phyloP scores from a whole-genome alignment of 2,113 vertebrate species.

The Neogale vison region DNA sequence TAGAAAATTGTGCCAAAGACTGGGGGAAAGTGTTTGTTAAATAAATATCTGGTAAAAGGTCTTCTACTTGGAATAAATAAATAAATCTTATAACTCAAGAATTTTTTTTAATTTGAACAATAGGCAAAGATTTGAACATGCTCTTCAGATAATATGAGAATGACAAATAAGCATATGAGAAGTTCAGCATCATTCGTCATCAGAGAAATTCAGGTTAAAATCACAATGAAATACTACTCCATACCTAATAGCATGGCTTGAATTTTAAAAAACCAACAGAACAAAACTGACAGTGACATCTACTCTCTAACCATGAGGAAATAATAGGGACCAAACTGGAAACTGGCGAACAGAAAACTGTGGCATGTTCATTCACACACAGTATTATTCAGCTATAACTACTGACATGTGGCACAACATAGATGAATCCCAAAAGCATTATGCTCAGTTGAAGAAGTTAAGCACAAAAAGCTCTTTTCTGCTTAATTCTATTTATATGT shows the following conservation, averaged over 20 bases:
- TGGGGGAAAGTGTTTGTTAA: not conserved
- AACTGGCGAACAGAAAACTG: not conserved
- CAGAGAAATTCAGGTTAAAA: slow-evolving; percentile 12
- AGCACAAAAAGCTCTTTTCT: not conserved
- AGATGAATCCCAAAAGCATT: not conserved
- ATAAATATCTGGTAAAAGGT: not conserved
- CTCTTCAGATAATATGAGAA: not conserved
- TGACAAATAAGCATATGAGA: slow-evolving; percentile 15
- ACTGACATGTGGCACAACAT: not conserved
- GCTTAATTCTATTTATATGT: not conserved
- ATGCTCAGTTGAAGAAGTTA: not conserved
- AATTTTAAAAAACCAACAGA: not conserved
- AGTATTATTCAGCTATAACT: not conserved
- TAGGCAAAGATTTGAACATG: not conserved
- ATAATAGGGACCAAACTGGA: not conserved
- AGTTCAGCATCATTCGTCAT: not conserved
- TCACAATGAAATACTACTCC: not conserved
- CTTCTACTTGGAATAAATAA: not conserved
- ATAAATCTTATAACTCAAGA: not conserved
- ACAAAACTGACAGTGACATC: not conserved
- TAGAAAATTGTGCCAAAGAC: not conserved
- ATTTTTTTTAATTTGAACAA: not conserved
- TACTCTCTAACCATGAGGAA: not conserved
- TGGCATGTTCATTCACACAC: not conserved
- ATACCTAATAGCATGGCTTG: not conserved